Evolutionary conservation across 1,140 invertebrate species (phyloP).

Genomic region (Bombus vancouverensis): DNA sequence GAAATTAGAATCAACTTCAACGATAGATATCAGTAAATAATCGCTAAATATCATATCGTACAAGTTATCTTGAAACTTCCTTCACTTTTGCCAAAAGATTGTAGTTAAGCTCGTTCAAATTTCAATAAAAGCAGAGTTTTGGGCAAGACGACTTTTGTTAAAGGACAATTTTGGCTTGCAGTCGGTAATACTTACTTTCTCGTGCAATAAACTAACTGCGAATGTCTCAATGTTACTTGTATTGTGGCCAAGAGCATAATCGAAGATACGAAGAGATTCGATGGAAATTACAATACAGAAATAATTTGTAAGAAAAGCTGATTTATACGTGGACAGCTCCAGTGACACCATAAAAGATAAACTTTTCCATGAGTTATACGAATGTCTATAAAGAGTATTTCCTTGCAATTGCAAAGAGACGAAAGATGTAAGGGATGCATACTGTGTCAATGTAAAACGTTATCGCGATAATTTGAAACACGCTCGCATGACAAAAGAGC

Average conservation of each 20-base stretch:
- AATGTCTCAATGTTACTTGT: not conserved
- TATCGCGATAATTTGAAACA: slow-evolving; percentile 4
- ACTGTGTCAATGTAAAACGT: not conserved
- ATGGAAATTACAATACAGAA: too few species aligned
- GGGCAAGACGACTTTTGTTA: not conserved
- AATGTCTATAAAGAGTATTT: not conserved
- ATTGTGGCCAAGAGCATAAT: not conserved
- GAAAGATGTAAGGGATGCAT: not conserved
- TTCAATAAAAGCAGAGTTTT: not conserved
- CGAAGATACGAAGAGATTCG: not conserved
- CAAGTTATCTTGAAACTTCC: not conserved
- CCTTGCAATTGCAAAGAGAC: not conserved
- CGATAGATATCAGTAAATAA: not conserved
- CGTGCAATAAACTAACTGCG: not conserved
- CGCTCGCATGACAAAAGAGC: not conserved
- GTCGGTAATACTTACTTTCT: not conserved
- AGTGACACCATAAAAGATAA: not conserved
- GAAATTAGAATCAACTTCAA: not conserved
- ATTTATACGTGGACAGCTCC: not conserved
- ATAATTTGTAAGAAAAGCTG: not conserved
- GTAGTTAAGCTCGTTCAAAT: not conserved
- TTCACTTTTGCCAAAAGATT: not conserved
- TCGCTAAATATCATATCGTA: too few species aligned
- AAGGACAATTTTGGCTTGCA: not conserved
- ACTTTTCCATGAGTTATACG: not conserved